Base-by-base conservation (phyloP, 1,140 invertebrate species). In the Anthonomus grandis region DNA sequence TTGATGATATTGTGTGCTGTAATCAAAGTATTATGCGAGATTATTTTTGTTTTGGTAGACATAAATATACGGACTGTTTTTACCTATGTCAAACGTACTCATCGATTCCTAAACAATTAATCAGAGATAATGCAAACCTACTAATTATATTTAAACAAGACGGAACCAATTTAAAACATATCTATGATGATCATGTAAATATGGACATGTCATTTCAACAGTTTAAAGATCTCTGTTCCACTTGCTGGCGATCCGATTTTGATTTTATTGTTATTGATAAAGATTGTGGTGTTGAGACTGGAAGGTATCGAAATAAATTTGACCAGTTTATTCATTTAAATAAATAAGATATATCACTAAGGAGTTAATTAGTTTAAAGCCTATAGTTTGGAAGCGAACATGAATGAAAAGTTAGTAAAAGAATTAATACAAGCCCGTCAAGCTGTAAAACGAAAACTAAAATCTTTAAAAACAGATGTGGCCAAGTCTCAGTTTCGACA, bases 111-210 rank as follows among this genome's bases (percentile, higher is more conserved):
- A 76, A 76, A 64, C 70, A 74, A 54, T 59, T 75, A 25, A 59
- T 75, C 23, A 53, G 70, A 18, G 73, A 75, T 52, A 76, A 74
- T 69, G 57, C 62, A 4, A 74, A 74, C 64, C 59, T 74, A 39
- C 31, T 75, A 10, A 59, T 74, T 12, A 36, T 74, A 27, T 75
- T 74, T 66, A 65, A 66, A 64, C 72, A 74, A 67, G 71, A 75
- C 69, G 65, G 66, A 37, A 63, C 61, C 17, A 75, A 75, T 68
- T 65, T 73, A 38, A 68, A 65, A 61, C 73, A 76, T 63, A 66
- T 74, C 44, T 74, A 70, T 57, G 54, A 64, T 19, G 70, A 75
- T 45, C 71, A 75, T 65, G 64, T 73, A 21, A 66, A 64, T 45
- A 59, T 62, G 9, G 69, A 75, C 62, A 70, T 76, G 57, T 25